A percentile compares a stretch with the other conserved stretches of the same genome.
These are phyloP conservation scores for Periophthalmus magnuspinnatus DNA, from an alignment of 2,797 vertebrate genomes.

Conservation along the genomic window DNA sequence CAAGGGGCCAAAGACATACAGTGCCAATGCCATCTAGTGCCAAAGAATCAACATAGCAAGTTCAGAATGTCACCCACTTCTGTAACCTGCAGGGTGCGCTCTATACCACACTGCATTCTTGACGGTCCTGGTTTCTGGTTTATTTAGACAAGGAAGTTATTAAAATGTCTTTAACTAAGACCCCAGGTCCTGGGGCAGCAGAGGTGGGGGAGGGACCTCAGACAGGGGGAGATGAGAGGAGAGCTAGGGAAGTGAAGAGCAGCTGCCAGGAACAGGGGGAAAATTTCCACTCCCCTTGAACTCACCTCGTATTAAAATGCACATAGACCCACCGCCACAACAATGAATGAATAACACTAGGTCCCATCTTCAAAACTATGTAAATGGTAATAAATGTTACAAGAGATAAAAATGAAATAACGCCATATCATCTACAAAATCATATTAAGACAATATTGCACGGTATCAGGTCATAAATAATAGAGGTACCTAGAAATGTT, in stretches of 20 bases:
- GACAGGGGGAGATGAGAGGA: constrained; percentile 34
- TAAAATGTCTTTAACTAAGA: constrained; percentile 74
- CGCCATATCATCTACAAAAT: no score
- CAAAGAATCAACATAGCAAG: constrained; percentile 53
- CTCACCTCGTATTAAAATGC: constrained; percentile 13
- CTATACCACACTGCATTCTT: constrained; percentile 51
- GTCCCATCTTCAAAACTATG: background rate
- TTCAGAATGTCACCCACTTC: background rate
- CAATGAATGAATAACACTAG: constrained; percentile 5
- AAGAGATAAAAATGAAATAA: no score
- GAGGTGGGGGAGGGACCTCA: constrained; percentile 44
- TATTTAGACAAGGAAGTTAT: constrained; percentile 81
- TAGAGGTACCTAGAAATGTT: no score
- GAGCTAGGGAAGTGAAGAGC: constrained; percentile 37
- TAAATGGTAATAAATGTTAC: background rate
- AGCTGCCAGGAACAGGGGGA: constrained; percentile 35
- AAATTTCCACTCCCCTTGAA: constrained; percentile 43
- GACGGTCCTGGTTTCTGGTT: constrained; percentile 51
- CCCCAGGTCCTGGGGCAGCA: constrained; percentile 60
- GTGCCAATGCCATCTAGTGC: constrained; percentile 73
- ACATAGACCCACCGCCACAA: background rate
- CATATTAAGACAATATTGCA: no score
- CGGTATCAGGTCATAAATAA: no score
- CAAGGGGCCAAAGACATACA: constrained; percentile 39
- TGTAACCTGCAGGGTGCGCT: constrained; percentile 66